Conservation (phyloP, 1,140 invertebrate genomes). For the Trissolcus basalis region DNA sequence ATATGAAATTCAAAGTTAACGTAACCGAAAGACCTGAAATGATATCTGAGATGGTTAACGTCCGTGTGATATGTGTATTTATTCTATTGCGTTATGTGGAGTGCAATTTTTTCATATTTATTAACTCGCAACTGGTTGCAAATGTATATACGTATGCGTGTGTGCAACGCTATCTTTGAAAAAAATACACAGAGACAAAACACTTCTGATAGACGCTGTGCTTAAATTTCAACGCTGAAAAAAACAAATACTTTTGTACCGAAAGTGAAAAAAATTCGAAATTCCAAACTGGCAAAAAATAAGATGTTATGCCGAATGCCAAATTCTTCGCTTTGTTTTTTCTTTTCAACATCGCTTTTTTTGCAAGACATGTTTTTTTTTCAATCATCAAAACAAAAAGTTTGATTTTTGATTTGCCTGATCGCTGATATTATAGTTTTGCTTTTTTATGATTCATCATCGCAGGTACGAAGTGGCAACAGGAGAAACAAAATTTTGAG, state of each 20-base stretch:
- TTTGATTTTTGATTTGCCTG: too few species aligned
- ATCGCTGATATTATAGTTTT: neutral
- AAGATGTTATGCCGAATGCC: neutral
- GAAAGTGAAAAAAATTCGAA: too few species aligned
- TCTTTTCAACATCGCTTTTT: too few species aligned
- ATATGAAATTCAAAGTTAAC: neutral
- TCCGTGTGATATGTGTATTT: neutral
- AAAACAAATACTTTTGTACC: too few species aligned
- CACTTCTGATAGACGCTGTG: neutral
- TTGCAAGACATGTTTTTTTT: too few species aligned
- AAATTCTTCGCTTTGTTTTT: neutral
- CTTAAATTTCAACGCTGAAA: neutral
- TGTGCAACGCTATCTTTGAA: neutral
- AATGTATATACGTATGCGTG: neutral
- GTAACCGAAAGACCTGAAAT: neutral
- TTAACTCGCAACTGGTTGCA: conserved; percentile 1
- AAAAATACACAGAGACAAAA: conserved; percentile 1
- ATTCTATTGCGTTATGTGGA: neutral
- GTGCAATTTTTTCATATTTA: neutral
- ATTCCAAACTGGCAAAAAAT: too few species aligned
- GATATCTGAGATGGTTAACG: neutral
- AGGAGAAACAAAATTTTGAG: neutral
- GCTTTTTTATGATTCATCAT: neutral
- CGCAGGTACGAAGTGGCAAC: neutral
- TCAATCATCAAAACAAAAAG: too few species aligned